A percentile compares a stretch with the other conserved stretches of the same genome.
Evolutionary conservation across 2,888 invertebrate genomes (phyloP).

Genomic region (Drosophila pseudotakahashii): DNA sequence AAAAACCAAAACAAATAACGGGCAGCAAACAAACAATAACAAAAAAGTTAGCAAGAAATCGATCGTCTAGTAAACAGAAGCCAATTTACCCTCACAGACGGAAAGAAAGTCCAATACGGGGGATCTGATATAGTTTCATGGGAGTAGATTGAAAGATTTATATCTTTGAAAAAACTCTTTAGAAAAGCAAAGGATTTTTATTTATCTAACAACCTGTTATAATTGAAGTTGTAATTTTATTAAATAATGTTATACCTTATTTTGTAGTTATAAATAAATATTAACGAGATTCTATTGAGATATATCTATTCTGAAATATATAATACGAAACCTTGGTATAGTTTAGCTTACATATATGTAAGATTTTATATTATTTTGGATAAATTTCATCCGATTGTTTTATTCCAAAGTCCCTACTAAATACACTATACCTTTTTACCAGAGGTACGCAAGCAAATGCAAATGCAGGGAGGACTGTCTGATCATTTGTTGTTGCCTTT

Average conservation of each 20-base stretch:
- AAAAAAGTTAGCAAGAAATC: conserved; percentile 28
- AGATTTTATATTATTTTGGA: too few species aligned
- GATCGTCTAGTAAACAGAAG: conserved; percentile 34
- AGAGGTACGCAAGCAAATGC: conserved; percentile 47
- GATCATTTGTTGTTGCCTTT: conserved; percentile 78
- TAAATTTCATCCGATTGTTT: not conserved
- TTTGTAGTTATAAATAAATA: too few species aligned
- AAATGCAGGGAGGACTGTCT: conserved; percentile 54
- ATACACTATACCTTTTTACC: conserved; percentile 14
- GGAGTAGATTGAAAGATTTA: conserved; percentile 6
- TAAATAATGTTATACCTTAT: too few species aligned
- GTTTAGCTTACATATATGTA: too few species aligned
- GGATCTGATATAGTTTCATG: not conserved
- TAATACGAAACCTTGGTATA: too few species aligned
- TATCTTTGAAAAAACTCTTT: not conserved
- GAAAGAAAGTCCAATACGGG: conserved; percentile 10
- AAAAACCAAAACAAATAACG: conserved; percentile 45
- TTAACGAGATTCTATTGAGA: too few species aligned
- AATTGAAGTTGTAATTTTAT: too few species aligned
- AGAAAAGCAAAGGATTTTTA: not conserved
- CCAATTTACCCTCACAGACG: conserved; percentile 30
- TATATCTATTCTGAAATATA: too few species aligned
- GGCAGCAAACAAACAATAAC: conserved; percentile 39
- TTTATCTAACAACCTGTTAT: too few species aligned
- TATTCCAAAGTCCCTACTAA: not conserved